A percentile compares a stretch with the other conserved stretches of the same genome.
Evolutionary conservation across 2,113 vertebrate genomes (phyloP).

Genomic region (Sceloporus undulatus): DNA sequence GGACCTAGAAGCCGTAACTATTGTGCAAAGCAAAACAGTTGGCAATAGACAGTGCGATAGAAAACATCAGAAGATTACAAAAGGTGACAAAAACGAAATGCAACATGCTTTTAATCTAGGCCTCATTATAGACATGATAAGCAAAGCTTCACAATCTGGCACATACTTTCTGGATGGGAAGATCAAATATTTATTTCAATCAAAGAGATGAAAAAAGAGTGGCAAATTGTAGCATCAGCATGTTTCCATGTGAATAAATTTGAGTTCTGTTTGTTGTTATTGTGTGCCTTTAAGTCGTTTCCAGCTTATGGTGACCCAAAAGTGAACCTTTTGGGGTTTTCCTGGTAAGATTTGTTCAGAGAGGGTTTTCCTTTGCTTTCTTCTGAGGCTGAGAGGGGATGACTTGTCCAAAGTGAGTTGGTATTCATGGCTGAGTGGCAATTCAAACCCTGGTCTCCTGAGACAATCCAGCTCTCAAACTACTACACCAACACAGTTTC

Average conservation of each 20-base stretch:
- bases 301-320: too few species aligned
- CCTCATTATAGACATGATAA: constrained; percentile 6
- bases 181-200: constrained; percentile 28
- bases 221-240: constrained; percentile 10
- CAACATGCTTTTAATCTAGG: not conserved
- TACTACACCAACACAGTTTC: too few species aligned
- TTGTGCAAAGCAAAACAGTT: not conserved
- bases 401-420: too few species aligned
- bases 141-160: not conserved
- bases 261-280: not conserved
- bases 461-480: too few species aligned
- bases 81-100: not conserved
- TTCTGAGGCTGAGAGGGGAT: not conserved
- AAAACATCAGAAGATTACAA: constrained; percentile 1
- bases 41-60: not conserved
- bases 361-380: not conserved
- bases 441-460: too few species aligned
- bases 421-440: too few species aligned
- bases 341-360: too few species aligned
- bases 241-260: constrained; percentile 2
- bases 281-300: too few species aligned
- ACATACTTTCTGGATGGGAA: constrained; percentile 6
- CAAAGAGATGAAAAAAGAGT: constrained; percentile 11
- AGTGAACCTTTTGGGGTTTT: too few species aligned
- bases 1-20: not conserved